phyloP scores from a whole-genome alignment of 2,113 vertebrate species.

The Microcebus murinus region DNA sequence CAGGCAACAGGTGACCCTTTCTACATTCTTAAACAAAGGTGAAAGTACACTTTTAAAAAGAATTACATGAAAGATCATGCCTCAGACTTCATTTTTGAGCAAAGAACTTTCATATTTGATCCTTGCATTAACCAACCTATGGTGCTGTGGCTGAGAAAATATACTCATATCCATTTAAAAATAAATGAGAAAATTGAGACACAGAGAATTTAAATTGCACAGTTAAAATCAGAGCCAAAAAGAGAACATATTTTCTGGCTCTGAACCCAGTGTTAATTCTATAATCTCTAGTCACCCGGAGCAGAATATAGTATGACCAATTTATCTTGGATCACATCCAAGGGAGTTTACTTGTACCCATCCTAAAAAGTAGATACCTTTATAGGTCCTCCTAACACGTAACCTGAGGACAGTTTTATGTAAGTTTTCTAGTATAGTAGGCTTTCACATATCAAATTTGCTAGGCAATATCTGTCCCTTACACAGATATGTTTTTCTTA shows the following conservation, averaged over 20 bases:
- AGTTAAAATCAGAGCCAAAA: not conserved
- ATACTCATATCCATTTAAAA: constrained; percentile 17
- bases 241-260: not conserved
- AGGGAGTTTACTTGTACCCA: not conserved
- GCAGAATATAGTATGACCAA: not conserved
- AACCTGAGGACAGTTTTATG: not conserved
- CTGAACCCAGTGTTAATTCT: not conserved
- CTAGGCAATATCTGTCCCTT: not conserved
- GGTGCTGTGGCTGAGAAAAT: not conserved
- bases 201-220: not conserved
- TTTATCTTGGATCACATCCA: constrained; percentile 24
- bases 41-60: not conserved
- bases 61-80: constrained; percentile 23
- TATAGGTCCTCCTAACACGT: not conserved
- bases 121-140: constrained; percentile 34
- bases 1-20: not conserved
- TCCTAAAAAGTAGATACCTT: not conserved
- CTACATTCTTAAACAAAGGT: not conserved
- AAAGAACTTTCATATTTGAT: not conserved
- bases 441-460: not conserved
- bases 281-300: not conserved
- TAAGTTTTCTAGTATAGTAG: not conserved
- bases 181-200: constrained; percentile 41
- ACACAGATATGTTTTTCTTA: not conserved
- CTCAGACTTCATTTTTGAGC: constrained; percentile 22